Base-by-base conservation (phyloP, 2,113 vertebrate genomes). In the Physeter macrocephalus region DNA sequence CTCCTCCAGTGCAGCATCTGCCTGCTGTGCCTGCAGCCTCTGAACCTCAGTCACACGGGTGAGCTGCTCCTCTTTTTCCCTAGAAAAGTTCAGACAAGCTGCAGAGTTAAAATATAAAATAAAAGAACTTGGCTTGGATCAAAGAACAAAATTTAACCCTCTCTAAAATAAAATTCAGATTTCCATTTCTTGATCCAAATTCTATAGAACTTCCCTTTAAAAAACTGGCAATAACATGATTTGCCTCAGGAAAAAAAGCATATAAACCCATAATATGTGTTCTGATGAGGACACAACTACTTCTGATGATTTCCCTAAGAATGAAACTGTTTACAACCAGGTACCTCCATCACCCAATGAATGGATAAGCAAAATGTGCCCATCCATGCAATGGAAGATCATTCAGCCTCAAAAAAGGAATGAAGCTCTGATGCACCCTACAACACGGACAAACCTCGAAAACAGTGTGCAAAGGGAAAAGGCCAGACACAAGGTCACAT, bases 51-150 rank as follows among this genome's bases (percentile, higher is more conserved):
- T 99, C 98, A 99, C 98, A 95, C 98, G 98, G 89, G 98, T 98
- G 96, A 99, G 98, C 98, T 99, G 99, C 97, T 99, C 99, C 97
- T 99, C 99, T 98, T 99, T 99, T 97, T 99, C 99, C 98, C 99
- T 99, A 98, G 94, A 98, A 98, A 96, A 98, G 98, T 98, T 97
- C 97, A 99, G 96, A 98, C 98, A 97, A 93, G 96, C 95, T 97
- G 94, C 97, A 97, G 96, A 98, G 96, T 98, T 98, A 97, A 98
- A 97, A 93, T 97, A 97, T 86, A 96, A 98, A 97, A 97, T 97
- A 31, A 98, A 98, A 98, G 96, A 98, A 96, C 64, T 89, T 94
- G 83, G 92, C 89, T 41, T 86, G 78, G 97, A 95, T 96, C 95
- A 97, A 98, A 98, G 97, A 95, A 97, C 97, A 97, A 75, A 94